phyloP scores from a whole-genome alignment of 2,888 invertebrate species.

The Baronia brevicornis region DNA sequence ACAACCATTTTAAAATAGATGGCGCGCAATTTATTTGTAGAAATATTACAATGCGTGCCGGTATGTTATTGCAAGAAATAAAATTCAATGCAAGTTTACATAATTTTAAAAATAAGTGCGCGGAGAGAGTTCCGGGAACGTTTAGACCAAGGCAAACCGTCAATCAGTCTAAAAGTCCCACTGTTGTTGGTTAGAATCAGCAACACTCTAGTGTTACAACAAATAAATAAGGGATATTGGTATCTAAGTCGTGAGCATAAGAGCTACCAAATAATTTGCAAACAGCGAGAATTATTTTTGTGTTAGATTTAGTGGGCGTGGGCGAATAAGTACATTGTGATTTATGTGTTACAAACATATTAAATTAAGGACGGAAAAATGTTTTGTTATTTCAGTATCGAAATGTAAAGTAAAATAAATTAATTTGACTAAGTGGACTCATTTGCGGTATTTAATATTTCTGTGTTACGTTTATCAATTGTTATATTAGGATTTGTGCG shows the following conservation, averaged over 20 bases:
- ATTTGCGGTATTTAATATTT: background rate
- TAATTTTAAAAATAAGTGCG: slow-evolving; percentile 1
- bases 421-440: background rate
- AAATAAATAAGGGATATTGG: background rate
- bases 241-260: background rate
- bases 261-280: background rate
- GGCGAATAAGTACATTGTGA: slow-evolving; percentile 5
- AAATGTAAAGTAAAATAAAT: background rate
- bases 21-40: no score
- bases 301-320: background rate
- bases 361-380: slow-evolving; percentile 1
- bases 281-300: background rate
- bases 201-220: background rate
- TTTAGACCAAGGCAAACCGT: slow-evolving; percentile 5
- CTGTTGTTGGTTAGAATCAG: slow-evolving; percentile 2
- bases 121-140: slow-evolving; percentile 2
- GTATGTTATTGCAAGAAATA: no score
- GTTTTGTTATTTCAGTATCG: background rate
- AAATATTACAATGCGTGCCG: no score
- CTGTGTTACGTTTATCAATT: no score
- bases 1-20: no score
- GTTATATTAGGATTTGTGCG: no score
- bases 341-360: slow-evolving; percentile 1
- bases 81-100: background rate
- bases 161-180: slow-evolving; percentile 5